These are phyloP conservation scores for Acleris sparsana DNA, from an alignment of 2,888 invertebrate genomes.

Conservation along the genomic window DNA sequence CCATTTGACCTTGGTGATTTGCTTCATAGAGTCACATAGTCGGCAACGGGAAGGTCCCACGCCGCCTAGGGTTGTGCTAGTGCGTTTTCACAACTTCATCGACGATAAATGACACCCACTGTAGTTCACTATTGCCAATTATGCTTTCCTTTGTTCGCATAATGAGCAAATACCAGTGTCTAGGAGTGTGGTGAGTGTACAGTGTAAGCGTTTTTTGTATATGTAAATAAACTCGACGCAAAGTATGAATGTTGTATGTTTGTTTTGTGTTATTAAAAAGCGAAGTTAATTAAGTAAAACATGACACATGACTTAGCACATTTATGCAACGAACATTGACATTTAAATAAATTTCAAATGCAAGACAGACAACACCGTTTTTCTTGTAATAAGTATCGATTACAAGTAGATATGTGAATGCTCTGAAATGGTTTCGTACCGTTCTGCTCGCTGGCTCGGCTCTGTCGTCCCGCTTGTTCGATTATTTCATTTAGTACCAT, in stretches of 20 bases:
- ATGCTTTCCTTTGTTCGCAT: constrained; percentile 71
- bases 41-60: constrained; percentile 8
- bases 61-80: constrained; percentile 17
- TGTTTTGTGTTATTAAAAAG: constrained; percentile 43
- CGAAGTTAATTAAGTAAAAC: constrained; percentile 46
- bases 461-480: constrained; percentile 96
- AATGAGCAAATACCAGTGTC: constrained; percentile 79
- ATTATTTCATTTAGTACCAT: constrained; percentile 98
- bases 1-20: too few relatives aligned
- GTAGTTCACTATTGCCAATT: constrained; percentile 73
- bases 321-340: constrained; percentile 50
- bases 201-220: constrained; percentile 46
- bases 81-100: constrained; percentile 38
- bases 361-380: constrained; percentile 35
- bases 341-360: constrained; percentile 43
- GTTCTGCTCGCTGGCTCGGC: constrained; percentile 93
- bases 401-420: constrained; percentile 29
- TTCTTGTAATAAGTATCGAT: constrained; percentile 35
- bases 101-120: constrained; percentile 80
- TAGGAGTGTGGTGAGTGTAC: constrained; percentile 62
- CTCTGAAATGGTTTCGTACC: constrained; percentile 83
- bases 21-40: too few relatives aligned
- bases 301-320: constrained; percentile 42
- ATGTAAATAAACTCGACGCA: constrained; percentile 27
- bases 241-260: constrained; percentile 24